These are phyloP conservation scores for Tachysurus vachellii DNA, from an alignment of 2,113 vertebrate genomes.

Conservation along the genomic window DNA sequence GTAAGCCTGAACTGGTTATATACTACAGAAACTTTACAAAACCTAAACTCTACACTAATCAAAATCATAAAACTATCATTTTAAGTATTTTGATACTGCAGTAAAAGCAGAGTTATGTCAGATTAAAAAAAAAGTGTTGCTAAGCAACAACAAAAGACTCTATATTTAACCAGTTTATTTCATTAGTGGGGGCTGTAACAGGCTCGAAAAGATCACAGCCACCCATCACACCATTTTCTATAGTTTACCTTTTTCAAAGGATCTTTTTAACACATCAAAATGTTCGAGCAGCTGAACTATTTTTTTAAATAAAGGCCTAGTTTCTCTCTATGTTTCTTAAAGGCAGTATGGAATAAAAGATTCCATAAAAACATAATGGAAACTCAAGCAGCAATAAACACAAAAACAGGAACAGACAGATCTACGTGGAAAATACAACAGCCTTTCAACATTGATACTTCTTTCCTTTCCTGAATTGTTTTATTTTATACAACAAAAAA, in stretches of 20 bases:
- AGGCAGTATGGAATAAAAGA: too few species aligned
- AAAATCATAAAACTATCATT: background rate
- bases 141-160: conserved; percentile 15
- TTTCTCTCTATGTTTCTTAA: too few species aligned
- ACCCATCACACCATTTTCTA: background rate
- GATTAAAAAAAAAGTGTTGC: background rate
- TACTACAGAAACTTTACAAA: background rate
- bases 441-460: background rate
- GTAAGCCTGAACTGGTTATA: background rate
- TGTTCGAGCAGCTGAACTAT: background rate
- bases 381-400: too few species aligned
- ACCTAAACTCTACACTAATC: background rate
- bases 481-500: too few species aligned
- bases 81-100: background rate
- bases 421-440: too few species aligned
- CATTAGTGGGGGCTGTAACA: background rate
- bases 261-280: background rate
- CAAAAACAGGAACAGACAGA: too few species aligned
- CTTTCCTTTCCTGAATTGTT: background rate
- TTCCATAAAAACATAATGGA: too few species aligned
- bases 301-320: too few species aligned
- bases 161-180: conserved; percentile 14
- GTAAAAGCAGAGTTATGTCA: background rate
- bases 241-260: background rate
- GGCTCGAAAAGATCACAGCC: background rate